Evolutionary conservation across 2,888 invertebrate species (phyloP).

Genomic region (Dinocampus coccinellae): DNA sequence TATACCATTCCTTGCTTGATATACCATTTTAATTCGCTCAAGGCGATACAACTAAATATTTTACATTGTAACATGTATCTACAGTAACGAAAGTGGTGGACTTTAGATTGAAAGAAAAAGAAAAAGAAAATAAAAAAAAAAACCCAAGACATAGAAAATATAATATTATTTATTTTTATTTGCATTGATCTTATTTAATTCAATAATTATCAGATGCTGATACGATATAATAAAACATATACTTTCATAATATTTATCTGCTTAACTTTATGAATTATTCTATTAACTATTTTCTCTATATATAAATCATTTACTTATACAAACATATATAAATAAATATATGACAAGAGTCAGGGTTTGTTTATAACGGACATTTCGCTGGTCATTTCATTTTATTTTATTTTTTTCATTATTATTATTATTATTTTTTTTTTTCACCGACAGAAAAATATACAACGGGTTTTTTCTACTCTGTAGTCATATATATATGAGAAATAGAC

Average conservation of each 20-base stretch:
- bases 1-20: background rate
- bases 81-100: background rate
- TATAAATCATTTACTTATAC: background rate
- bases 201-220: background rate
- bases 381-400: background rate
- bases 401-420: no score
- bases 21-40: background rate
- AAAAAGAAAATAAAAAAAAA: background rate
- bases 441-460: background rate
- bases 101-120: background rate
- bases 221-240: background rate
- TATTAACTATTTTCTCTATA: background rate
- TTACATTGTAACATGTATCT: background rate
- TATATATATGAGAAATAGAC: background rate
- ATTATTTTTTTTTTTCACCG: background rate
- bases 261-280: background rate
- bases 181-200: background rate
- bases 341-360: background rate
- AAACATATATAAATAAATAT: background rate
- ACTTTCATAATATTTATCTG: background rate
- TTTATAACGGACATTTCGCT: background rate
- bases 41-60: background rate
- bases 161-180: conserved; percentile 1
- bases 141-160: background rate
- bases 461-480: background rate